A percentile compares a stretch with the other conserved stretches of the same genome.
Conservation (phyloP, 1,140 invertebrate species). For the Orussus abietinus region DNA sequence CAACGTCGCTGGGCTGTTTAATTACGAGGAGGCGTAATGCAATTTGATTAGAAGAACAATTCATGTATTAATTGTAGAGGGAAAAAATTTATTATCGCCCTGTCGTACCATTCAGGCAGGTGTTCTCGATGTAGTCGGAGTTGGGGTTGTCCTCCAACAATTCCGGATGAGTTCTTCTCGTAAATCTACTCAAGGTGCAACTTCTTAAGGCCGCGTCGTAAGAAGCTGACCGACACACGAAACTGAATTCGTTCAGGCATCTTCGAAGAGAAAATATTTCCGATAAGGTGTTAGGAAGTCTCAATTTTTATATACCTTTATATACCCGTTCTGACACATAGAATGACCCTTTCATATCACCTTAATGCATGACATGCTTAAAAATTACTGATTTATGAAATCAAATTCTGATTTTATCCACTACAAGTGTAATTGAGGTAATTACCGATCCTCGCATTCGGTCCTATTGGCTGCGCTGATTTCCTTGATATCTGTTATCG, state of each 20-base stretch:
- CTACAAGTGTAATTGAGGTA: no score
- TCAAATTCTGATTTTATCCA: no score
- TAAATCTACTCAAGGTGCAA: slow-evolving; percentile 77
- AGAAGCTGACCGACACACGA: slow-evolving; percentile 81
- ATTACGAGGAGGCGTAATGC: not conserved
- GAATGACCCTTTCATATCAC: no score
- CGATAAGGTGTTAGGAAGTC: no score
- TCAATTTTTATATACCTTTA: no score
- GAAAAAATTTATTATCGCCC: slow-evolving; percentile 13
- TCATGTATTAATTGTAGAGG: not conserved
- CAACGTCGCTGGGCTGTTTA: slow-evolving; percentile 73
- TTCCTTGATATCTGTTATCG: slow-evolving; percentile 74
- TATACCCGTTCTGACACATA: no score
- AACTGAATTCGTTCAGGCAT: slow-evolving; percentile 83
- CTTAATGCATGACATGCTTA: no score
- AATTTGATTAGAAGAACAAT: slow-evolving; percentile 9
- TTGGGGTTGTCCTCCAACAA: slow-evolving; percentile 78
- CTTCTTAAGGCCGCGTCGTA: slow-evolving; percentile 72
- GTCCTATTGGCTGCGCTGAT: slow-evolving; percentile 75
- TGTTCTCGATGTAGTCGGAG: slow-evolving; percentile 87
- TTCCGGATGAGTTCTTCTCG: slow-evolving; percentile 78
- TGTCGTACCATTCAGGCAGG: slow-evolving; percentile 77
- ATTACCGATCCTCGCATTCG: slow-evolving; percentile 80
- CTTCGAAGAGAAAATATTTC: slow-evolving; percentile 50
- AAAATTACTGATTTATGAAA: not conserved